These are phyloP conservation scores for Mimumesa dahlbomi DNA, from an alignment of 2,888 invertebrate species.

Conservation along the genomic window DNA sequence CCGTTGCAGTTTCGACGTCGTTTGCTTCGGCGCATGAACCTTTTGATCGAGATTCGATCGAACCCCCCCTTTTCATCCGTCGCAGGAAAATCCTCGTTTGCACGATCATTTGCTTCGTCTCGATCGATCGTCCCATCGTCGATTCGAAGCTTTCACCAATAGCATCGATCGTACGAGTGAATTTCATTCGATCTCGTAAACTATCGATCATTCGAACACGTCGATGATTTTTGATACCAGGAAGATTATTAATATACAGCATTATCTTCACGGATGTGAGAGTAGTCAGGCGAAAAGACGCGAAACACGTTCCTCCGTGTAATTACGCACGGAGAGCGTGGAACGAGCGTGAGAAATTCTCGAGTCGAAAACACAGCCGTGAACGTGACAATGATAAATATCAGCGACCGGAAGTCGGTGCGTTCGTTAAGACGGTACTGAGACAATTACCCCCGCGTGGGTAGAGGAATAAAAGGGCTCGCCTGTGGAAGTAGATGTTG, in stretches of 20 bases:
- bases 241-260: no score
- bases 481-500: no score
- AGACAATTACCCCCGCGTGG: slow-evolving; percentile 42
- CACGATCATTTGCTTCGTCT: no score
- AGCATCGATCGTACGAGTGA: no score
- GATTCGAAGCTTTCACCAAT: no score
- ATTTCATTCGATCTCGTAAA: no score
- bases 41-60: slow-evolving; percentile 32
- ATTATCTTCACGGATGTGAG: no score
- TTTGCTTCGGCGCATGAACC: slow-evolving; percentile 6
- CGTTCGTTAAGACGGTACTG: slow-evolving; percentile 35
- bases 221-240: no score
- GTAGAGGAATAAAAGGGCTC: slow-evolving; percentile 48
- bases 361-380: not conserved
- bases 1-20: slow-evolving; percentile 36
- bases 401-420: slow-evolving; percentile 30
- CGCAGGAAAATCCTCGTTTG: slow-evolving; percentile 26
- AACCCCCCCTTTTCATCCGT: no score
- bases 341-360: not conserved
- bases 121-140: not conserved
- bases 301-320: not conserved
- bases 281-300: no score
- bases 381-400: slow-evolving; percentile 33
- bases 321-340: slow-evolving; percentile 2
- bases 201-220: no score